Percentiles rank a stretch among this genome's conserved stretches.
These are phyloP conservation scores for Channallabes apus DNA, from an alignment of 2,797 vertebrate species.

Conservation along the genomic window DNA sequence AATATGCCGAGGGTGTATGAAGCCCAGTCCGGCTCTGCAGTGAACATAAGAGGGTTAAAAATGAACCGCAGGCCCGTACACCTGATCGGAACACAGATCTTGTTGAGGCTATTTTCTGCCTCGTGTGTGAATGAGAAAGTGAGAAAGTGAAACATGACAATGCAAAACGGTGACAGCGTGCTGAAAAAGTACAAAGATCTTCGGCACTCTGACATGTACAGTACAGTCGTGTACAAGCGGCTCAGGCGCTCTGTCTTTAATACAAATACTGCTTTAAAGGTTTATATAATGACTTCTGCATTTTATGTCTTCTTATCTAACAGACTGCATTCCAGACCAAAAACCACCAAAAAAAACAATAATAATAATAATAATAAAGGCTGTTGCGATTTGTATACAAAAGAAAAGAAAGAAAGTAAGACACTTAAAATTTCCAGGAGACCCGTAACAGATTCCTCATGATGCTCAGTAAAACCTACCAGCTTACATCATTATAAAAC, in stretches of 20 bases:
- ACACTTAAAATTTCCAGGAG: neutral
- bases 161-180: neutral
- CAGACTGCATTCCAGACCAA: too few species aligned
- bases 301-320: too few species aligned
- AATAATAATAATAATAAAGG: neutral
- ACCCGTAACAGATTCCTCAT: neutral
- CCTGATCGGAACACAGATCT: neutral
- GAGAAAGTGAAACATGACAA: neutral
- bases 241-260: neutral
- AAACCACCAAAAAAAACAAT: too few species aligned
- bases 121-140: neutral
- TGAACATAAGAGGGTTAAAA: neutral
- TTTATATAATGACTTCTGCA: too few species aligned
- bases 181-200: neutral
- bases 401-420: neutral
- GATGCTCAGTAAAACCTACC: neutral
- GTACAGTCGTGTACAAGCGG: too few species aligned
- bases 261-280: neutral
- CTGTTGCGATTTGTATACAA: neutral
- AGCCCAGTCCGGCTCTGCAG: slow-evolving; percentile 88
- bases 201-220: neutral
- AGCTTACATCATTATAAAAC: neutral
- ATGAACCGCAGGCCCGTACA: neutral
- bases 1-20: slow-evolving; percentile 88
- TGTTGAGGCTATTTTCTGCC: neutral